Evolutionary conservation across 23 tunicate genomes (phyloP), one percentile per base, ranked within the genome.

Genomic region (Botrylloides violaceus): DNA sequence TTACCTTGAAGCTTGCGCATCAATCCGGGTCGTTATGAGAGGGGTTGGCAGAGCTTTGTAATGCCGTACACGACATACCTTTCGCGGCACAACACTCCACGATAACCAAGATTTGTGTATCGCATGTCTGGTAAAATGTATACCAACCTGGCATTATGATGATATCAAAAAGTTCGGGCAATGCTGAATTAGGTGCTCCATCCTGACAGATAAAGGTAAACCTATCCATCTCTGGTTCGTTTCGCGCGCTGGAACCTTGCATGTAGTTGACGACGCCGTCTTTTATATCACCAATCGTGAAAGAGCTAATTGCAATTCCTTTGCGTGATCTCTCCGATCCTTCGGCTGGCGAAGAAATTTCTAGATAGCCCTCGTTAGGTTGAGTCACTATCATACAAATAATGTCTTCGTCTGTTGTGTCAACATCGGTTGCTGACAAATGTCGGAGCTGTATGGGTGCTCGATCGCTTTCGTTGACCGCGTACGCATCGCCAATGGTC

Each of bases 291-390:
- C 79, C 94, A 25, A 86, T 81, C 19, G 88, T 85, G 77, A 93
- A 93, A 18, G 92, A 81, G 66, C 94, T 93, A 31, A 93, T 89
- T 20, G 98, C 87, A 36, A 32, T 74, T 18, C 98, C 98, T 19
- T 81, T 81, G 25, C 98, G 80, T 5, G 98, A 93, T 49, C 70
- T 77, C 53, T 93, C 98, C 1, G 94, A 84, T 36, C 98, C 98
- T 22, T 80, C 81, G n/a, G 86, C 81, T 1, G 98, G 98, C 26
- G 95, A 80, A 19, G 77, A 36, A 43, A 85, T 93, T 68, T 93
- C 98, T 38, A 93, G 65, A 71, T 84, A 93, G 12, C 98, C 98
- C 56, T 84, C 92, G 58, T 53, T 81, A 0, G 98, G 88, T 66
- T 93, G 98, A 22, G 94, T 77, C 9, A 83, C 81, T 60, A 93